Evolutionary conservation across 2,113 vertebrate genomes (phyloP), one percentile per base, ranked within the genome.

Genomic region (Gymnarchus niloticus): DNA sequence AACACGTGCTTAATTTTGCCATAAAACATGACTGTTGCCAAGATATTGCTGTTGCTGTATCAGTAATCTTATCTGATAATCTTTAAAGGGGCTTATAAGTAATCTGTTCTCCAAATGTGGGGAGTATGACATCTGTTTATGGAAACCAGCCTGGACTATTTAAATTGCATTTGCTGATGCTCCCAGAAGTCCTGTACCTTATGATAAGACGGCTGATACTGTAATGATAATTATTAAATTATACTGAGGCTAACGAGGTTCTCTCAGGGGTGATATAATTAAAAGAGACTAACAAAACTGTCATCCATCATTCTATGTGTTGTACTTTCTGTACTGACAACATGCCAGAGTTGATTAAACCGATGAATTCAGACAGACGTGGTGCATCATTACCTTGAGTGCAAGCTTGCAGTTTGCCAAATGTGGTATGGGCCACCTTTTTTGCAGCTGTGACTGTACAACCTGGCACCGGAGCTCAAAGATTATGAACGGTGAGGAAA

Each of bases 401-500:
- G 44, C 76, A 78, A 78, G 23, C 44, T 8, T 78, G 78, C 7
- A 48, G n/a, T 49, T 10, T 33, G 61, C 19, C 82, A 12, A 52
- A 84, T 48, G 48, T 9, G 3, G 23, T 25, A 1, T 78, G 2
- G 19, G 7, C 19, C 23, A 49, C 76, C 37, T 12, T 33, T 73
- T 73, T 41, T 73, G 65, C 14, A 8, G 76, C 76, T 33, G 80
- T 6, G 80, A 37, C 10, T 48, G 51, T 80, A 73, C 37, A 33
- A 56, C 21, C 1, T 25, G 73, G 41, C 33, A 78, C 19, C 44
- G 3, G 25, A 46, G 14, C 1, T 5, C 25, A 25, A 28, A 37
- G 37, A 44, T 56, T 80, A 41, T 78, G n/a, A 78, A 41, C 76
- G 7, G 28, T 46, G 21, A 84, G 69, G 84, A 87, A 78, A 90